Percentiles rank a stretch among this genome's conserved stretches.
Conservation (phyloP, 53 echinoderm and acorn worm genomes). For the Crossaster papposus region DNA sequence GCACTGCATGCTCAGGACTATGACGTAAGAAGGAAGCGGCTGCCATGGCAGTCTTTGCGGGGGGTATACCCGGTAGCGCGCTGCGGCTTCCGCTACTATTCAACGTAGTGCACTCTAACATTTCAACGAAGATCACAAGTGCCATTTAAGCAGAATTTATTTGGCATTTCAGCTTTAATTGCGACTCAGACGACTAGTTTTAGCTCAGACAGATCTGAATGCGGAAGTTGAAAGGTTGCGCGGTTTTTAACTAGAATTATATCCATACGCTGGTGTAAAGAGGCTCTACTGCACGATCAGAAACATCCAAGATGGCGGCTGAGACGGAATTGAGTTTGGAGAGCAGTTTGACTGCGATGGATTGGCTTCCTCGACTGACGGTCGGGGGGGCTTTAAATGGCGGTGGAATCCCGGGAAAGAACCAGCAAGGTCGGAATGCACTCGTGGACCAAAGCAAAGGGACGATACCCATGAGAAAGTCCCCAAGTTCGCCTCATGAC, state of each 20-base stretch:
- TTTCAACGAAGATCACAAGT: slow-evolving; percentile 1
- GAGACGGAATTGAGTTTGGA: slow-evolving; percentile 67
- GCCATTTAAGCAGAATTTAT: slow-evolving; percentile 9
- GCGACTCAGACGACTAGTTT: slow-evolving; percentile 12
- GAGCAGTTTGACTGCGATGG: slow-evolving; percentile 99
- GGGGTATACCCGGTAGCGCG: slow-evolving; percentile 77
- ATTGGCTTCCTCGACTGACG: slow-evolving; percentile 92
- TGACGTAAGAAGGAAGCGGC: slow-evolving; percentile 96
- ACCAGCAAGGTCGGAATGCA: slow-evolving; percentile 70
- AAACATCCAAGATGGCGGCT: slow-evolving; percentile 98
- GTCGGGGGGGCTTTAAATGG: slow-evolving; percentile 81
- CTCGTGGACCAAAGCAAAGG: slow-evolving; percentile 86
- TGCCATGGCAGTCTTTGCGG: slow-evolving; percentile 94
- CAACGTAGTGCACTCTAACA: slow-evolving; percentile 46
- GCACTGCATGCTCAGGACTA: neutral
- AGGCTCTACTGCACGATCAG: slow-evolving; percentile 23
- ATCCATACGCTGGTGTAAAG: slow-evolving; percentile 76
- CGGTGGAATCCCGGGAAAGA: slow-evolving; percentile 70
- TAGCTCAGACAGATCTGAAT: slow-evolving; percentile 12
- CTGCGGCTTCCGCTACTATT: slow-evolving; percentile 48
- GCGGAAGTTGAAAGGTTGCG: slow-evolving; percentile 62
- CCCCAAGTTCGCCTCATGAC: slow-evolving; percentile 93
- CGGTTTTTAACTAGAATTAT: slow-evolving; percentile 17
- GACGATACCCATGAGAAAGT: slow-evolving; percentile 92
- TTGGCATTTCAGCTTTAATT: neutral